These are phyloP conservation scores for Lophius piscatorius DNA, from an alignment of 2,113 vertebrate genomes.

Conservation along the genomic window DNA sequence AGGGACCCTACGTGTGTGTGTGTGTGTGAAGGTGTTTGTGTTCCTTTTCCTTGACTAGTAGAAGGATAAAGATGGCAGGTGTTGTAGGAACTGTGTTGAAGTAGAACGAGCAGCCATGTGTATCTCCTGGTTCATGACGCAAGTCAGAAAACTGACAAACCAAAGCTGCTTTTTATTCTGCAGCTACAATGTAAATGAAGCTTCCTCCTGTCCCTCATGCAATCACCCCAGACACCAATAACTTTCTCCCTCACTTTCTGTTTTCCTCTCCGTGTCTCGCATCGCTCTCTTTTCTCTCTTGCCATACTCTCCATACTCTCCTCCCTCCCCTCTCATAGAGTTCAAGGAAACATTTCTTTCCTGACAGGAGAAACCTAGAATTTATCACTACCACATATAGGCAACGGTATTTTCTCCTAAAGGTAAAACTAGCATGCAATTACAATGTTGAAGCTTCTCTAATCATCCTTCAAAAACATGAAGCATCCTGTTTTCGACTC, in stretches of 20 bases:
- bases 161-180: slow-evolving; percentile 72
- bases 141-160: slow-evolving; percentile 81
- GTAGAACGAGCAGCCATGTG: slow-evolving; percentile 72
- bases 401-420: slow-evolving; percentile 63
- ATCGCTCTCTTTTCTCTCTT: slow-evolving; percentile 7
- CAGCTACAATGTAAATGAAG: slow-evolving; percentile 68
- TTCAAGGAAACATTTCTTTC: slow-evolving; percentile 58
- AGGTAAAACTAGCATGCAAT: slow-evolving; percentile 64
- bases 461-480: slow-evolving; percentile 62
- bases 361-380: slow-evolving; percentile 57
- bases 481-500: slow-evolving; percentile 65
- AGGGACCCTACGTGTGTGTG: slow-evolving; percentile 27
- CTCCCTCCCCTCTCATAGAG: slow-evolving; percentile 70
- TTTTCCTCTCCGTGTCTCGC: slow-evolving; percentile 18
- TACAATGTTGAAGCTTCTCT: slow-evolving; percentile 55
- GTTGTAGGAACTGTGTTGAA: slow-evolving; percentile 66
- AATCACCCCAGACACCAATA: slow-evolving; percentile 48
- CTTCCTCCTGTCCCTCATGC: slow-evolving; percentile 50
- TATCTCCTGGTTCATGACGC: slow-evolving; percentile 74
- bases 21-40: slow-evolving; percentile 13
- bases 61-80: slow-evolving; percentile 60
- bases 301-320: slow-evolving; percentile 32
- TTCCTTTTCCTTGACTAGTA: slow-evolving; percentile 24
- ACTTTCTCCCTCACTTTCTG: slow-evolving; percentile 24
- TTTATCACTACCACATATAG: slow-evolving; percentile 66